Evolutionary conservation across 2,888 invertebrate genomes (phyloP).

Genomic region (Fragum fragum): DNA sequence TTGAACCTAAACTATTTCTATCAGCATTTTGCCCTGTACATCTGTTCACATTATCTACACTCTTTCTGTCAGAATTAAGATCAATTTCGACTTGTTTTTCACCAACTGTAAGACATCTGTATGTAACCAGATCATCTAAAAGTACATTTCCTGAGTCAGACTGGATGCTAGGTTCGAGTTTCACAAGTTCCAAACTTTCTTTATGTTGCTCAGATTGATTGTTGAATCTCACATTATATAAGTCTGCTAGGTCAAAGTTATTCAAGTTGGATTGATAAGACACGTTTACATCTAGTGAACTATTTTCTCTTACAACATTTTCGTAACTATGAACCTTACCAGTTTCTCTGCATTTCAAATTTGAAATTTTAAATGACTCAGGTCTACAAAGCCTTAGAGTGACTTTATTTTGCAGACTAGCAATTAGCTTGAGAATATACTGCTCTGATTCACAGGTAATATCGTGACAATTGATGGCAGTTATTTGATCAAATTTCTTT

Average conservation of each 20-base stretch:
- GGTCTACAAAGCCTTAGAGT: conserved; percentile 17
- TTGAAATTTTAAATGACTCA: neutral
- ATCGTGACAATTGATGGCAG: conserved; percentile 33
- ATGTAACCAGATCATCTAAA: neutral
- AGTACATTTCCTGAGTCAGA: too few species aligned
- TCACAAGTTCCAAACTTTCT: neutral
- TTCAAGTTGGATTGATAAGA: neutral
- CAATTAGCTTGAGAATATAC: conserved; percentile 28
- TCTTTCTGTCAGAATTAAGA: neutral
- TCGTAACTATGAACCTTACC: neutral
- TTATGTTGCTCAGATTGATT: neutral
- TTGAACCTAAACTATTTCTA: conserved; percentile 7
- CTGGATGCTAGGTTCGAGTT: neutral
- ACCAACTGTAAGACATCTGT: neutral
- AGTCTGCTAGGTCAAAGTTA: neutral
- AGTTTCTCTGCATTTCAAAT: neutral
- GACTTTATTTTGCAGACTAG: neutral
- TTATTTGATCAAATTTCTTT: conserved; percentile 47
- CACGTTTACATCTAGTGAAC: neutral
- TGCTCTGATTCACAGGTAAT: conserved; percentile 29
- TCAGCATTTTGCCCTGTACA: neutral
- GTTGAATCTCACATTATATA: neutral
- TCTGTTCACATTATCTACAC: neutral
- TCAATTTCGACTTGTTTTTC: neutral
- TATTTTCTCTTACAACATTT: neutral